Conservation (phyloP, 2,797 vertebrate species). For the Mormyrus proboscirostris region DNA sequence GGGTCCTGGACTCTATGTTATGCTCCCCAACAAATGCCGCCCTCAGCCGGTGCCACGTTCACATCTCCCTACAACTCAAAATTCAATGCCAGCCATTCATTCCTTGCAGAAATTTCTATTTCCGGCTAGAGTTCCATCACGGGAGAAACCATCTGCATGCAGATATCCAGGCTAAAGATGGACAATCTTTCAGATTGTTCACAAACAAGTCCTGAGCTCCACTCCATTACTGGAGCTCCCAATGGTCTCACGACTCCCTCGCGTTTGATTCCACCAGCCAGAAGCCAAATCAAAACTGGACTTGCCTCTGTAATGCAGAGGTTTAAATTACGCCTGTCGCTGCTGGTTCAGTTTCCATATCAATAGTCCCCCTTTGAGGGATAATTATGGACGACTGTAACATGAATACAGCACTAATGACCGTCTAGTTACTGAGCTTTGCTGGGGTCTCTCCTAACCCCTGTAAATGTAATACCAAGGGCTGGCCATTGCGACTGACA, state of each 20-base stretch:
- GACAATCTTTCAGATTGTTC: background rate
- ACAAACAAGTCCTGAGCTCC: background rate
- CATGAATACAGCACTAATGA: conserved; percentile 49
- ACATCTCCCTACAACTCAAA: background rate
- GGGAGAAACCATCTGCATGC: background rate
- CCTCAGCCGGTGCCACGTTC: background rate
- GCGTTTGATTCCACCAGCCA: conserved; percentile 30
- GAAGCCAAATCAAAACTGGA: conserved; percentile 41
- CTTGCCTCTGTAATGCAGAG: conserved; percentile 36
- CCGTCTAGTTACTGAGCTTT: conserved; percentile 47
- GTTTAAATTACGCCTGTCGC: conserved; percentile 34
- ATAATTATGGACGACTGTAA: conserved; percentile 53
- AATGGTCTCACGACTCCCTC: background rate
- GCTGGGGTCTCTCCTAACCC: conserved; percentile 38
- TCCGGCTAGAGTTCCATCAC: background rate
- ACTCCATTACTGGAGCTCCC: background rate
- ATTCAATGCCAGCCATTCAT: background rate
- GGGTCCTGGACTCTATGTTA: background rate
- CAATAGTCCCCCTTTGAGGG: conserved; percentile 43
- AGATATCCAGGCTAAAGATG: background rate
- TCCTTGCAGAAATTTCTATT: background rate
- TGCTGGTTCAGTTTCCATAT: conserved; percentile 38
- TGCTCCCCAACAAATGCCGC: background rate
- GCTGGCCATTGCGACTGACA: background rate
- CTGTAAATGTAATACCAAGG: conserved; percentile 9